phyloP scores from a whole-genome alignment of 2,888 invertebrate species.

The Tipula vernalis region DNA sequence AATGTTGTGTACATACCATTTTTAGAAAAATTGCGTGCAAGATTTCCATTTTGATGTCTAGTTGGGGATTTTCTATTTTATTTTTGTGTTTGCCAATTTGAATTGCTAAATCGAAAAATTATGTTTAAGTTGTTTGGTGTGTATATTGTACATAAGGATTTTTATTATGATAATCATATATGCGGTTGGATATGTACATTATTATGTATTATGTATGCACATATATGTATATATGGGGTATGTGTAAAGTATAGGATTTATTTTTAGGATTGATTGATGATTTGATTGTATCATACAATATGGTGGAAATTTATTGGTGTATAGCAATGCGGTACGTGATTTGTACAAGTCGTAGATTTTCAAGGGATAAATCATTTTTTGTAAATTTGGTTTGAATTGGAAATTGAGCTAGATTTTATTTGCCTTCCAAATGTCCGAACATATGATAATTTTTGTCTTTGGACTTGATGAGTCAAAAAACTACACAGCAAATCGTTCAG shows the following conservation, averaged over 20 bases:
- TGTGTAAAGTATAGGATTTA: background rate
- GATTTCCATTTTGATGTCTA: background rate
- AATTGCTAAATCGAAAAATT: constrained; percentile 4
- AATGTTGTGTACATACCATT: background rate
- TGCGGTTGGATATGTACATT: background rate
- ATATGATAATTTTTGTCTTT: too few relatives aligned
- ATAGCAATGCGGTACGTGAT: background rate
- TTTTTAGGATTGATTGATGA: background rate
- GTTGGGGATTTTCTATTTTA: background rate
- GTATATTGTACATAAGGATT: background rate
- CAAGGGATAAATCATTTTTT: background rate
- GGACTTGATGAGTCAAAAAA: too few relatives aligned
- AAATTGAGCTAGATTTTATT: too few relatives aligned
- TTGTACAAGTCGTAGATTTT: background rate
- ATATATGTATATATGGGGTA: background rate
- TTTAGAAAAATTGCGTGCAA: background rate
- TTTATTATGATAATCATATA: background rate
- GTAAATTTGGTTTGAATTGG: background rate
- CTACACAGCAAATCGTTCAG: too few relatives aligned
- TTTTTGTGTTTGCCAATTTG: background rate
- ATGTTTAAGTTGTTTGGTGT: background rate
- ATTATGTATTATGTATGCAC: background rate
- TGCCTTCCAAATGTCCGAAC: too few relatives aligned
- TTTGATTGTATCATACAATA: background rate
- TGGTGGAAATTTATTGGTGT: background rate